Conservation (phyloP, 2,888 invertebrate species). For the Xanthostigma xanthostigma region DNA sequence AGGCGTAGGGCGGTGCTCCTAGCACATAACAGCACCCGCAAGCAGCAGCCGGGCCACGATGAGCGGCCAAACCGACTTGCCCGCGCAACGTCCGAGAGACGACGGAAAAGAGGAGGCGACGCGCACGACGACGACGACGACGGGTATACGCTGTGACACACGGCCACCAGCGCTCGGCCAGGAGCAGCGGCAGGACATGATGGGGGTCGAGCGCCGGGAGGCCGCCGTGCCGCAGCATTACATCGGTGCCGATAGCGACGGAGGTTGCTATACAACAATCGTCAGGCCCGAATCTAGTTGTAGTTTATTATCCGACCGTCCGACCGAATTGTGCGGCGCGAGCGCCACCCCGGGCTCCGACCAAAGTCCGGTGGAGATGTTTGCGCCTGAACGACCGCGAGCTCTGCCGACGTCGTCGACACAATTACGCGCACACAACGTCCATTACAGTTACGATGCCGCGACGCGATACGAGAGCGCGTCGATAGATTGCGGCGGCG, state of each 20-base stretch:
- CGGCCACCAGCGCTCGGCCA: slow-evolving; percentile 75
- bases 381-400: background rate
- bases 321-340: slow-evolving; percentile 3
- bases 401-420: background rate
- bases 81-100: background rate
- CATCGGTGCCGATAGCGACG: no score
- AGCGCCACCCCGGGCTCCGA: slow-evolving; percentile 5
- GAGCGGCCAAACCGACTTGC: slow-evolving; percentile 3
- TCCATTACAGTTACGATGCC: slow-evolving; percentile 28
- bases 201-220: slow-evolving; percentile 18
- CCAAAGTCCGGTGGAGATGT: background rate
- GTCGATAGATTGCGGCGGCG: slow-evolving; percentile 19
- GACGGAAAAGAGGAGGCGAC: slow-evolving; percentile 1
- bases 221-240: slow-evolving; percentile 12
- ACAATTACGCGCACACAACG: background rate
- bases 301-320: slow-evolving; percentile 2
- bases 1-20: slow-evolving; percentile 10
- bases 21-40: slow-evolving; percentile 1
- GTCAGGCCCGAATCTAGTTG: background rate
- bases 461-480: slow-evolving; percentile 9
- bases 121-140: background rate
- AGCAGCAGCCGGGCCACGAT: background rate
- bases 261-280: background rate
- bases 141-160: slow-evolving; percentile 48
- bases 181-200: slow-evolving; percentile 28